These are phyloP conservation scores for Channallabes apus DNA, from an alignment of 2,797 vertebrate species.

Conservation along the genomic window DNA sequence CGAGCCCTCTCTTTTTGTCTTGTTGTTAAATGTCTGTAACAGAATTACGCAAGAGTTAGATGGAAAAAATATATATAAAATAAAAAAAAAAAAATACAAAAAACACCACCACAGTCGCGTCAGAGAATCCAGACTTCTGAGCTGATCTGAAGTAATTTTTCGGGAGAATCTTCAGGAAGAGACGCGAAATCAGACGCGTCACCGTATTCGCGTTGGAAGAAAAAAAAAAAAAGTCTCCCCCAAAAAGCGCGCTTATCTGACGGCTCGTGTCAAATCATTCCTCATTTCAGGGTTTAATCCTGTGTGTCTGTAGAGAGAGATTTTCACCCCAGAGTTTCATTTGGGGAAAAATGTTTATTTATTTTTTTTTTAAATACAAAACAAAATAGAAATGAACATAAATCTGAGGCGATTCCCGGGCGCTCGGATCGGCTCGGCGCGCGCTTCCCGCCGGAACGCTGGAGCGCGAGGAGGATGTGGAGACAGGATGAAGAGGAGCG, in stretches of 20 bases:
- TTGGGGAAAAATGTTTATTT: too few relatives aligned
- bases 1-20: slow-evolving; percentile 16
- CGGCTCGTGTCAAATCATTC: too few relatives aligned
- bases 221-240: background rate
- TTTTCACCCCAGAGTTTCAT: too few relatives aligned
- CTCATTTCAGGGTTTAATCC: too few relatives aligned
- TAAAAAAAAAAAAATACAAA: too few relatives aligned
- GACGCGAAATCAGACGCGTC: background rate
- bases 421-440: background rate
- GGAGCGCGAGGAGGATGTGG: slow-evolving; percentile 1
- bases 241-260: background rate
- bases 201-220: background rate
- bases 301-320: too few relatives aligned
- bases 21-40: background rate
- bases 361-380: too few relatives aligned
- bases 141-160: slow-evolving; percentile 20
- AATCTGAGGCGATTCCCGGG: background rate
- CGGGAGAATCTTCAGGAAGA: background rate
- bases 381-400: background rate
- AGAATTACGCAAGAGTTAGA: too few relatives aligned
- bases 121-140: slow-evolving; percentile 12
- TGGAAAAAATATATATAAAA: too few relatives aligned
- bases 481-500: slow-evolving; percentile 1
- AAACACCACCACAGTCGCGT: background rate
- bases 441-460: slow-evolving; percentile 42